Evolutionary conservation across 2,888 invertebrate genomes (phyloP).

Genomic region (Gymnoscelis rufifasciata): DNA sequence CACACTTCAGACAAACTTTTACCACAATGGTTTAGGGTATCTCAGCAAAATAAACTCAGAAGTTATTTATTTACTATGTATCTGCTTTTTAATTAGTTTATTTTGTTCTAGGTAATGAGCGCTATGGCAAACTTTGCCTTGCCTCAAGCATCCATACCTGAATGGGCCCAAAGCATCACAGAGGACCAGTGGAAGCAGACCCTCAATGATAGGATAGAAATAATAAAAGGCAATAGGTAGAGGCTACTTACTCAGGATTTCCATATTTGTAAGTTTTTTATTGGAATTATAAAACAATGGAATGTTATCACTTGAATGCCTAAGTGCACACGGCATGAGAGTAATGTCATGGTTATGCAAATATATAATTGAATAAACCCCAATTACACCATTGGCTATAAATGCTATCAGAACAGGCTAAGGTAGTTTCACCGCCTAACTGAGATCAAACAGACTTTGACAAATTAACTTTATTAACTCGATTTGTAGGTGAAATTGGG

Average conservation of each 20-base stretch:
- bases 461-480: too few species aligned
- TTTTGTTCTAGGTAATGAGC: conserved; percentile 78
- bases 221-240: conserved; percentile 54
- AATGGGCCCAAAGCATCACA: conserved; percentile 84
- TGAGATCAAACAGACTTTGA: too few species aligned
- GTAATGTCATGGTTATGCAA: not conserved
- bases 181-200: conserved; percentile 86
- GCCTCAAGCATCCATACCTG: conserved; percentile 82
- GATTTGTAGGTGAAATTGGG: too few species aligned
- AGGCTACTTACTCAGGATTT: conserved; percentile 6
- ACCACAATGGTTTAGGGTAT: too few species aligned
- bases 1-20: too few species aligned
- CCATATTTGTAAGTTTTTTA: not conserved
- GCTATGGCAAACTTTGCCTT: conserved; percentile 84
- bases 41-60: too few species aligned
- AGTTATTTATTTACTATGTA: not conserved
- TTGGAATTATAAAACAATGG: not conserved
- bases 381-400: too few species aligned
- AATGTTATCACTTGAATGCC: not conserved
- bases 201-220: conserved; percentile 78
- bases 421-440: too few species aligned
- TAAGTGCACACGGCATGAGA: not conserved
- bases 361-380: not conserved
- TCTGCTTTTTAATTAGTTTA: not conserved
- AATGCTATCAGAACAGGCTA: too few species aligned